Base-by-base conservation (phyloP, 2,888 invertebrate genomes). In the Odontothrips loti region DNA sequence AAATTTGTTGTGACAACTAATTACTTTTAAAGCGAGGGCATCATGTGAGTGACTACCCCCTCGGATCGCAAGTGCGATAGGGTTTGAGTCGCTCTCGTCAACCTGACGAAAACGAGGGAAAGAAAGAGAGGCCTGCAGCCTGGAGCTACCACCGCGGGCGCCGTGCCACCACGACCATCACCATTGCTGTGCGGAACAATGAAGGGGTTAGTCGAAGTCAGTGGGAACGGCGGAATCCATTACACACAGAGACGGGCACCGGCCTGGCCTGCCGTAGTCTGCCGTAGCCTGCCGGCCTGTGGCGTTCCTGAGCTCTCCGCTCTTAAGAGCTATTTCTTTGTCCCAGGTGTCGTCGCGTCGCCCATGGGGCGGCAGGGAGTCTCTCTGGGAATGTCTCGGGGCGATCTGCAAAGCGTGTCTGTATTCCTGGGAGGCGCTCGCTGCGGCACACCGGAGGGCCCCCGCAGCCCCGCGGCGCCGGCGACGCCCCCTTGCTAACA, bases 301-400 rank as follows among this genome's bases (percentile, higher is more conserved):
- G 27, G 68, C 68, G 68, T 75, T 27, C 68, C 68, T 27, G 23
- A 23, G 68, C 68, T 17, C 15, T 58, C 4, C 68, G 23, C 68
- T 9, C 27, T 75, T 11, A 75, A 75, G 68, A 75, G 68, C 68
- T 75, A 75, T 75, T 75, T 75, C 68, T 75, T 75, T 75, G 68
- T 58, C 15, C 58, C 58, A 58, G 15, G 58, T 75, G 68, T 75
- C 68, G 68, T 27, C 68, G 68, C 68, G 10, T 51, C 15, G 51
- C 51, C n/a, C 58, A n/a, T 43, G 34, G 34, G 34, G n/a, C n/a
- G n/a, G n/a, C n/a, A n/a, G n/a, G n/a, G n/a, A n/a, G n/a, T n/a
- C 20, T 9, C 68, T 23, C 68, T 23, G 23, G 68, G 68, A 75
- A 75, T 75, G 68, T 27, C 12, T 75, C 68, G 68, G 23, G 20